A percentile compares a stretch with the other conserved stretches of the same genome.
phyloP scores from a whole-genome alignment of 2,888 invertebrate species.

The Euzetes globulus region DNA sequence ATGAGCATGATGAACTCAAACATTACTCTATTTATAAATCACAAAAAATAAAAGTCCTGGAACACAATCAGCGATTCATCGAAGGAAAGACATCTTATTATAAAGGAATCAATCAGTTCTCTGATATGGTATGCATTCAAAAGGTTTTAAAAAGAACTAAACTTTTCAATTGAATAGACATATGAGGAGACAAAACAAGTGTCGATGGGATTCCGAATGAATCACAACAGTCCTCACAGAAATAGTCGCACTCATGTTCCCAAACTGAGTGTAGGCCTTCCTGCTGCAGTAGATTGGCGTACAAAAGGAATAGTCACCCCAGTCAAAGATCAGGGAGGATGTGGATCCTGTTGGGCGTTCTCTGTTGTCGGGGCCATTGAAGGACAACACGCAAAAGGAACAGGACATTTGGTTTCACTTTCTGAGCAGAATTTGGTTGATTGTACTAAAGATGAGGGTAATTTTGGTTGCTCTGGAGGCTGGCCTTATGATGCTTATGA shows the following conservation, averaged over 20 bases:
- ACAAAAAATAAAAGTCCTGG: not conserved
- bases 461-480: slow-evolving; percentile 79
- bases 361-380: slow-evolving; percentile 70
- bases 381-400: slow-evolving; percentile 69
- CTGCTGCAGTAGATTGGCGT: slow-evolving; percentile 79
- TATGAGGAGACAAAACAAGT: no score
- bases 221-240: not conserved
- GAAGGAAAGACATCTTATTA: not conserved
- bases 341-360: slow-evolving; percentile 67
- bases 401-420: slow-evolving; percentile 66
- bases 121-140: slow-evolving; percentile 4
- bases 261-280: slow-evolving; percentile 50
- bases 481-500: slow-evolving; percentile 26
- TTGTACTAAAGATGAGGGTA: slow-evolving; percentile 65
- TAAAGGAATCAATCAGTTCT: slow-evolving; percentile 6
- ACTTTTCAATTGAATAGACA: no score
- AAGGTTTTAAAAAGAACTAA: no score
- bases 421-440: slow-evolving; percentile 87
- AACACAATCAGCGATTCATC: slow-evolving; percentile 3
- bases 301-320: slow-evolving; percentile 57
- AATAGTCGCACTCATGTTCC: no score
- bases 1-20: no score
- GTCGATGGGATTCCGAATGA: not conserved
- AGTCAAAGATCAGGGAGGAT: slow-evolving; percentile 78
- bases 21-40: no score